Evolutionary conservation across 2,797 vertebrate genomes (phyloP).

Genomic region (Anolis apletophallus): DNA sequence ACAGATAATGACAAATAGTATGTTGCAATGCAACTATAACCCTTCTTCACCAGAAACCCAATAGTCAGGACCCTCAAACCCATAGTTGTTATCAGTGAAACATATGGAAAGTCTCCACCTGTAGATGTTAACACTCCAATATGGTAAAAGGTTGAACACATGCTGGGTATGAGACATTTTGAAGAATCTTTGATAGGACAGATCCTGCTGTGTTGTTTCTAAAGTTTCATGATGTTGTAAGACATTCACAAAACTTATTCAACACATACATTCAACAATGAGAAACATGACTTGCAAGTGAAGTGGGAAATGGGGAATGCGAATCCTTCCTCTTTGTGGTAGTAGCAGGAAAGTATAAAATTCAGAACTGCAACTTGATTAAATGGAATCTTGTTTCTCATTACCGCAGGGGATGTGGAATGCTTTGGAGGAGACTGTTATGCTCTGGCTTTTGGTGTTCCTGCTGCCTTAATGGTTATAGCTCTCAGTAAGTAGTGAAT

Average conservation of each 20-base stretch:
- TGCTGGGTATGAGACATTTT: background rate
- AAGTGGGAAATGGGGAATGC: background rate
- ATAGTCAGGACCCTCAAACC: background rate
- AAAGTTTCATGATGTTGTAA: background rate
- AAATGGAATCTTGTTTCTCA: constrained; percentile 56
- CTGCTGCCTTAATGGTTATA: constrained; percentile 90
- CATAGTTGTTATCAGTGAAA: background rate
- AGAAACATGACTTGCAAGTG: background rate
- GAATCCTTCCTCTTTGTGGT: background rate
- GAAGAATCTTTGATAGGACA: background rate
- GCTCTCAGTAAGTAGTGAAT: constrained; percentile 86
- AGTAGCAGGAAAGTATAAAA: background rate
- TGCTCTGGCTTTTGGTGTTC: constrained; percentile 94
- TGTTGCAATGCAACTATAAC: background rate
- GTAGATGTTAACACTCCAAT: background rate
- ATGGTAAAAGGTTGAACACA: background rate
- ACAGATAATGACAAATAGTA: background rate
- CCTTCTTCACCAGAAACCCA: background rate
- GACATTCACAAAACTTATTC: background rate
- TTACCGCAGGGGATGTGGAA: constrained; percentile 86
- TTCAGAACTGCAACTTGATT: background rate
- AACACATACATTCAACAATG: background rate
- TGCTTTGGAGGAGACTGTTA: constrained; percentile 96
- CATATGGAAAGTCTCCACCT: background rate
- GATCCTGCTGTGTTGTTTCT: background rate